These are phyloP conservation scores for Microctenopoma lineatum DNA, from an alignment of 2,797 vertebrate species.

Conservation along the genomic window DNA sequence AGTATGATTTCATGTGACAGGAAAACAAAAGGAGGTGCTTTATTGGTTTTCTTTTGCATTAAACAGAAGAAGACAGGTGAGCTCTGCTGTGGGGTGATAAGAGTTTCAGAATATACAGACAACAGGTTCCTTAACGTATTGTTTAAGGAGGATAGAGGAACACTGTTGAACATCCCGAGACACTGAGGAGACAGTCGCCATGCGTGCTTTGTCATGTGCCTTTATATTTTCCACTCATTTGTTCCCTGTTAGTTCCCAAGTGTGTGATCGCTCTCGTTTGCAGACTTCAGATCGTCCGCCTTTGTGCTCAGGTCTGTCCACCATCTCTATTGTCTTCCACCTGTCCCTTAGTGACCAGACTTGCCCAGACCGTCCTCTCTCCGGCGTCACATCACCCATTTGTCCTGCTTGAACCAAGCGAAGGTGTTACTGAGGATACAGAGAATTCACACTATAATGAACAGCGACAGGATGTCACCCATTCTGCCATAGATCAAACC, in stretches of 20 bases:
- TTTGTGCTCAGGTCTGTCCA: conserved; percentile 25
- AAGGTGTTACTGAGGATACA: conserved; percentile 62
- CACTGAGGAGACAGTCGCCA: conserved; percentile 38
- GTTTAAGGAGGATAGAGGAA: conserved; percentile 56
- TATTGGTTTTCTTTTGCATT: conserved; percentile 53
- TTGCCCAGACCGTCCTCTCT: conserved; percentile 33
- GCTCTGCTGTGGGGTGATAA: conserved; percentile 78
- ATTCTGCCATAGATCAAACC: conserved; percentile 71
- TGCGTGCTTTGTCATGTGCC: conserved; percentile 51
- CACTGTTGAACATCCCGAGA: conserved; percentile 43
- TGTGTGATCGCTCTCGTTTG: conserved; percentile 33
- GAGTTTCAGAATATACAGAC: conserved; percentile 51
- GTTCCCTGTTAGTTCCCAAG: conserved; percentile 29
- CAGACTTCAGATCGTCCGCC: conserved; percentile 19
- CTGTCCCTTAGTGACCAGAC: conserved; percentile 25
- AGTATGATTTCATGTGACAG: conserved; percentile 59
- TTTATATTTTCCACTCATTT: conserved; percentile 50
- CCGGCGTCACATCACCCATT: conserved; percentile 45
- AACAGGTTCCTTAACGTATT: conserved; percentile 57
- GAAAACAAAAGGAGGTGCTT: conserved; percentile 46
- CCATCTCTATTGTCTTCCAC: conserved; percentile 22
- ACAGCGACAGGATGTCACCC: conserved; percentile 66
- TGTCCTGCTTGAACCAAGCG: conserved; percentile 47
- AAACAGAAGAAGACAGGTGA: conserved; percentile 78
- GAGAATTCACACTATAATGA: conserved; percentile 76